phyloP scores from a whole-genome alignment of 2,888 invertebrate genomes.

The Hydriomena furcata region DNA sequence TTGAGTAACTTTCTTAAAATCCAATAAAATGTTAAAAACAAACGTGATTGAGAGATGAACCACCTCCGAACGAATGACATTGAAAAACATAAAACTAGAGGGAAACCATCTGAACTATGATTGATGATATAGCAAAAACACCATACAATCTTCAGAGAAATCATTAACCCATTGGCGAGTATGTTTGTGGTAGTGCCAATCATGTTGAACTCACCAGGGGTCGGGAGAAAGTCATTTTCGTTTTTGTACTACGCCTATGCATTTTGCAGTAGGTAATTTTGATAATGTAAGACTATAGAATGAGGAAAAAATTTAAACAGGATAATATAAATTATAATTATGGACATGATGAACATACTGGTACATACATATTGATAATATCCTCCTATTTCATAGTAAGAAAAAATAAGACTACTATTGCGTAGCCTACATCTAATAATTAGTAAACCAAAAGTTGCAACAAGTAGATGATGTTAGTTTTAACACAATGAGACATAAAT shows the following conservation, averaged over 20 bases:
- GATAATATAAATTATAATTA: too few species aligned
- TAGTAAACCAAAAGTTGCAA: slow-evolving; percentile 20
- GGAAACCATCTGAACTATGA: slow-evolving; percentile 37
- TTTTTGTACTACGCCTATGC: slow-evolving; percentile 18
- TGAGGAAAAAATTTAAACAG: too few species aligned
- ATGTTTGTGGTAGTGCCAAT: slow-evolving; percentile 47
- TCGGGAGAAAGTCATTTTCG: slow-evolving; percentile 55
- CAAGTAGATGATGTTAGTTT: not conserved
- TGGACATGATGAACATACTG: too few species aligned
- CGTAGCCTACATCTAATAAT: not conserved
- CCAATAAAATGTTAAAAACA: too few species aligned
- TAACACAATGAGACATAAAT: slow-evolving; percentile 12
- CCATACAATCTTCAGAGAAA: slow-evolving; percentile 46
- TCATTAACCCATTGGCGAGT: slow-evolving; percentile 51
- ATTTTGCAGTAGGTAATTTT: slow-evolving; percentile 27
- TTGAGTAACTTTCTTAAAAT: too few species aligned
- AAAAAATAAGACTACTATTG: too few species aligned
- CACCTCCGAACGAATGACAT: too few species aligned
- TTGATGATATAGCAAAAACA: slow-evolving; percentile 45
- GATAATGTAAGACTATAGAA: too few species aligned
- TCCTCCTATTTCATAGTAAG: too few species aligned
- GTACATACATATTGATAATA: too few species aligned
- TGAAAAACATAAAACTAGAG: too few species aligned
- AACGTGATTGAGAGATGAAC: not conserved
- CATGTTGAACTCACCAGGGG: slow-evolving; percentile 44